Percentiles rank a stretch among this genome's conserved stretches.
These are phyloP conservation scores for Eulemur coronatus DNA, from an alignment of 2,797 vertebrate genomes.

Conservation along the genomic window DNA sequence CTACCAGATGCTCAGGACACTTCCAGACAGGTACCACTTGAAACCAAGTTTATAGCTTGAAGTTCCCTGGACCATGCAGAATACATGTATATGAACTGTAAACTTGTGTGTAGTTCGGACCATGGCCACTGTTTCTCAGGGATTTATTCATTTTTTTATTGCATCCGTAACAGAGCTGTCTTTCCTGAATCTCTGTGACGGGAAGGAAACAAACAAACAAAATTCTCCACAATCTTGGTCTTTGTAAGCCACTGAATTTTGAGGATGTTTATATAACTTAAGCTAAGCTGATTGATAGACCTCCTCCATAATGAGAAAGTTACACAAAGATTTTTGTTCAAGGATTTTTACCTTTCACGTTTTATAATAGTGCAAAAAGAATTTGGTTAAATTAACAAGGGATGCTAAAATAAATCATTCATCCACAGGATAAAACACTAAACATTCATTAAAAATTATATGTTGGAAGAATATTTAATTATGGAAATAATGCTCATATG, in stretches of 20 bases:
- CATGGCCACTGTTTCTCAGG: neutral
- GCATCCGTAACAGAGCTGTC: neutral
- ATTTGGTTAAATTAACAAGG: neutral
- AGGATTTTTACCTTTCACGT: neutral
- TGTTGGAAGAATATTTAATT: constrained; percentile 18
- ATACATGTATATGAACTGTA: neutral
- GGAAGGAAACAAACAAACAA: neutral
- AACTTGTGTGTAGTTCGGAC: neutral
- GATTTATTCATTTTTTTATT: neutral
- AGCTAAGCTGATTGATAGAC: neutral
- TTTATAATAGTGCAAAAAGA: neutral
- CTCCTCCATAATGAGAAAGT: neutral
- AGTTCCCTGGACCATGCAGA: neutral
- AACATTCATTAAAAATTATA: constrained; percentile 2
- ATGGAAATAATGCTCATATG: neutral
- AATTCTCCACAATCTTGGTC: neutral
- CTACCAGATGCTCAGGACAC: neutral
- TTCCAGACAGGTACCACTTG: neutral
- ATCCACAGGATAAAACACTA: neutral
- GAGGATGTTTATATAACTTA: neutral
- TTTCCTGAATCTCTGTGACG: neutral
- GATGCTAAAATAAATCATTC: constrained; percentile 16
- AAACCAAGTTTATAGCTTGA: neutral
- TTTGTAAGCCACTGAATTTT: neutral
- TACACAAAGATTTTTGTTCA: neutral